A percentile compares a stretch with the other conserved stretches of the same genome.
phyloP scores from a whole-genome alignment of 2,888 invertebrate species.

The Agrochola macilenta region DNA sequence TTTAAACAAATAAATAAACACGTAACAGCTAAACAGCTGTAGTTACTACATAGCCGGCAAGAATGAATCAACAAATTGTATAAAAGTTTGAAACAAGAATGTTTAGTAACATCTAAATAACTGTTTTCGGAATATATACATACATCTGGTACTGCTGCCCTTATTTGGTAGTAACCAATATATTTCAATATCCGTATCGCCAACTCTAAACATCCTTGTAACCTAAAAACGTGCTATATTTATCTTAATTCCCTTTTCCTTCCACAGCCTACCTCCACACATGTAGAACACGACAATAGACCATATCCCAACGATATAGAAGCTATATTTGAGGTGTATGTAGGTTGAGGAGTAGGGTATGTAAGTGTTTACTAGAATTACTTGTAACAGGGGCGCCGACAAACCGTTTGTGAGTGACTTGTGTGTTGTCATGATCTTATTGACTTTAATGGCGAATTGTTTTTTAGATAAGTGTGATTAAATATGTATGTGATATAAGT shows the following conservation, averaged over 20 bases:
- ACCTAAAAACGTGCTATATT: constrained; percentile 66
- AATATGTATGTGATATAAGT: constrained; percentile 17
- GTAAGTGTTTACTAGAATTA: constrained; percentile 16
- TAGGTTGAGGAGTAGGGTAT: background rate
- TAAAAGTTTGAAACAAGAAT: background rate
- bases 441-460: constrained; percentile 53
- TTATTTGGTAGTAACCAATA: background rate
- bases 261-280: constrained; percentile 29
- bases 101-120: background rate
- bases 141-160: background rate
- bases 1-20: background rate
- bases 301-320: constrained; percentile 5
- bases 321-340: background rate
- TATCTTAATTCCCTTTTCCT: constrained; percentile 70
- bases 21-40: background rate
- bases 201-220: constrained; percentile 45
- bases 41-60: background rate
- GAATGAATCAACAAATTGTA: no score
- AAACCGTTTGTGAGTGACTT: constrained; percentile 49
- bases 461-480: constrained; percentile 29
- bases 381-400: constrained; percentile 42
- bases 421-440: constrained; percentile 52
- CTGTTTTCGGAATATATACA: background rate
- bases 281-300: background rate
- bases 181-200: constrained; percentile 10